These are phyloP conservation scores for Syritta pipiens DNA, from an alignment of 2,888 invertebrate species.

Conservation along the genomic window DNA sequence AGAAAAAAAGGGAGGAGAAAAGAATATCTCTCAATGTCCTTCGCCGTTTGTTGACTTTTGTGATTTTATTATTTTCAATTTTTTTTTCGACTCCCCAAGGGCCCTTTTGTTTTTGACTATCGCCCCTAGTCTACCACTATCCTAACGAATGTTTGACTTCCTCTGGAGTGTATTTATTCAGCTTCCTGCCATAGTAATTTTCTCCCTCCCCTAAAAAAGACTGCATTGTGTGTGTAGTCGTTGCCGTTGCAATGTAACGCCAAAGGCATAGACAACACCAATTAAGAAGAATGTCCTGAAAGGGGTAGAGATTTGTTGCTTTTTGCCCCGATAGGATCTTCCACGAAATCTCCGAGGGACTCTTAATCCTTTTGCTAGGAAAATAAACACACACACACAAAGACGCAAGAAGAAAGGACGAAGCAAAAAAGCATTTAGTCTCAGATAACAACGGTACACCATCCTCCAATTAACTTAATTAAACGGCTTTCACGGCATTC, in stretches of 20 bases:
- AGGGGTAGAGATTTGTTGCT: neutral
- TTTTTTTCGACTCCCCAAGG: constrained; percentile 5
- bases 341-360: too few relatives aligned
- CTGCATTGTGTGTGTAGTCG: constrained; percentile 55
- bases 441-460: constrained; percentile 24
- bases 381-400: neutral
- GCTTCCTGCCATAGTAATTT: constrained; percentile 48
- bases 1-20: neutral
- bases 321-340: too few relatives aligned
- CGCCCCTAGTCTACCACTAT: neutral
- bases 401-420: neutral
- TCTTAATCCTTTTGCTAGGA: neutral
- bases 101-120: neutral
- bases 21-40: constrained; percentile 9
- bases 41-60: constrained; percentile 44
- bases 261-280: constrained; percentile 31
- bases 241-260: constrained; percentile 15
- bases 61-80: constrained; percentile 31
- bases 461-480: constrained; percentile 53
- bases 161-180: constrained; percentile 34
- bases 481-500: constrained; percentile 23
- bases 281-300: constrained; percentile 20
- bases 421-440: constrained; percentile 28
- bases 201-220: constrained; percentile 14
- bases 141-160: constrained; percentile 57